Percentiles rank a stretch among this genome's conserved stretches.
These are phyloP conservation scores for Megaceryle maxima DNA, from an alignment of 2,113 vertebrate genomes.

Conservation along the genomic window DNA sequence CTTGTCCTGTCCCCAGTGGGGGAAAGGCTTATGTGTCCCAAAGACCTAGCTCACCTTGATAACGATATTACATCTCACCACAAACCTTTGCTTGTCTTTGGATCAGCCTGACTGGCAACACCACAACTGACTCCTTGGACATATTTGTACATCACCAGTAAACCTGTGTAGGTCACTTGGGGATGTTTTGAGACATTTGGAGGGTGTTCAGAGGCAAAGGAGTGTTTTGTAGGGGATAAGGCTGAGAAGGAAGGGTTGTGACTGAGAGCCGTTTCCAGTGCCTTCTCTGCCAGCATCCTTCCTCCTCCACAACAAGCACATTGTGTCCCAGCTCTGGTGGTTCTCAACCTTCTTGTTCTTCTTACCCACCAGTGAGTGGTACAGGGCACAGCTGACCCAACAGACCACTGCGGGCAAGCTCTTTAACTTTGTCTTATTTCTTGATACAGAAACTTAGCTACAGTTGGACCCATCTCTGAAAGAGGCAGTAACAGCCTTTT, in stretches of 20 bases:
- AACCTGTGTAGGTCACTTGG: neutral
- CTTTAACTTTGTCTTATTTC: neutral
- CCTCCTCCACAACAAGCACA: neutral
- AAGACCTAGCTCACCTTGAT: neutral
- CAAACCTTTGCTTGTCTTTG: neutral
- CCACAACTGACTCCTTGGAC: neutral
- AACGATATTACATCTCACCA: neutral
- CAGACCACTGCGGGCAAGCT: fast-evolving
- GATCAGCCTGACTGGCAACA: neutral
- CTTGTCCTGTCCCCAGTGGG: neutral
- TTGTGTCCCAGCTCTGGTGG: neutral
- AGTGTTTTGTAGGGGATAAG: neutral
- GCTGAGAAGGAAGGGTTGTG: neutral
- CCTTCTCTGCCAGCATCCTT: neutral
- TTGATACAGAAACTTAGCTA: fast-evolving
- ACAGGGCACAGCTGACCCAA: neutral
- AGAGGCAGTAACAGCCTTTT: neutral
- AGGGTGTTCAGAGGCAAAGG: neutral
- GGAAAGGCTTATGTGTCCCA: neutral
- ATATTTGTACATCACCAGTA: neutral
- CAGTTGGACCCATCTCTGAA: neutral
- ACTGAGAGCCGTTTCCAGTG: neutral
- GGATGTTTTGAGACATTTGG: neutral
- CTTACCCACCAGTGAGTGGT: neutral
- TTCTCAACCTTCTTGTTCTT: neutral